These are phyloP conservation scores for Ammodramus savannarum DNA, from an alignment of 2,113 vertebrate species.

Conservation along the genomic window DNA sequence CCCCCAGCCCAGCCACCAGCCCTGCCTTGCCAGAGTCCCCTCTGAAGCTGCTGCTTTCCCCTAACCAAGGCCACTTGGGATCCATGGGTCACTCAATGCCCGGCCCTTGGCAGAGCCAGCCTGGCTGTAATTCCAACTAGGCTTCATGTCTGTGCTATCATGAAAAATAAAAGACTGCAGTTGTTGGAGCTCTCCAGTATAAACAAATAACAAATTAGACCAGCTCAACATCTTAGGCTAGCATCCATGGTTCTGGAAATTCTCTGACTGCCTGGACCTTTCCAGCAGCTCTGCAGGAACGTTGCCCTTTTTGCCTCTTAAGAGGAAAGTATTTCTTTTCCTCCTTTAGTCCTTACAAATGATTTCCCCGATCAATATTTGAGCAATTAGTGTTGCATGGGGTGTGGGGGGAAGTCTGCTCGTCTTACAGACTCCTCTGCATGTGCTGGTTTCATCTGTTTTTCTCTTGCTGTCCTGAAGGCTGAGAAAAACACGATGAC, in stretches of 20 bases:
- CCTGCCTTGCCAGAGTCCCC: not conserved
- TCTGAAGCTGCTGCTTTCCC: not conserved
- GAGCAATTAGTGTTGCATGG: slow-evolving; percentile 15
- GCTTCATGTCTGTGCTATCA: not conserved
- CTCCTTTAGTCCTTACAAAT: not conserved
- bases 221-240: not conserved
- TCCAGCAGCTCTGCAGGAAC: not conserved
- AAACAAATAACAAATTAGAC: not conserved
- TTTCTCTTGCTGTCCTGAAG: slow-evolving; percentile 54
- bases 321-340: not conserved
- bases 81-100: not conserved
- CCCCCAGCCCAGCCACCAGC: not conserved
- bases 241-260: not conserved
- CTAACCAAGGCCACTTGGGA: too few relatives aligned
- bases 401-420: not conserved
- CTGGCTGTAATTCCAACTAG: not conserved
- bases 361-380: slow-evolving; percentile 9
- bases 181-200: not conserved
- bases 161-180: not conserved
- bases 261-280: not conserved
- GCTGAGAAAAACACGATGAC: slow-evolving; percentile 52
- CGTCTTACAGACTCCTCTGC: slow-evolving; percentile 51
- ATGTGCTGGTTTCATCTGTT: slow-evolving; percentile 46
- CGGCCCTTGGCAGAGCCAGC: not conserved
- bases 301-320: not conserved